phyloP scores from a whole-genome alignment of 2,797 vertebrate species.

The Periparus ater region DNA sequence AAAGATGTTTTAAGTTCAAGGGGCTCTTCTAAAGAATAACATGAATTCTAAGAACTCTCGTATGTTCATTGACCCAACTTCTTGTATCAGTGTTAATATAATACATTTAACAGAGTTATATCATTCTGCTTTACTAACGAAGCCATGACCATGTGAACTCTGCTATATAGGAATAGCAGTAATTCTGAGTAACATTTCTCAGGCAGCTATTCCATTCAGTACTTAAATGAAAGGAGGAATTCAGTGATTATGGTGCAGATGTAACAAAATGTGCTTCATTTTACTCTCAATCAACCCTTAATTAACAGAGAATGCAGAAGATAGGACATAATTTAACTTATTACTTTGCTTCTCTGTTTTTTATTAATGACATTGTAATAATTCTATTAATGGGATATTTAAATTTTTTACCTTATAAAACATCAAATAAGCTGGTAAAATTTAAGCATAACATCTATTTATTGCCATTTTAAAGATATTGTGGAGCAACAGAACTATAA shows the following conservation, averaged over 20 bases:
- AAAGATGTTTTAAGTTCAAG: neutral
- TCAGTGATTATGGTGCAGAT: neutral
- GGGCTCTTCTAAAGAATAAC: neutral
- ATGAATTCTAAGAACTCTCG: neutral
- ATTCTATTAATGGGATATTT: neutral
- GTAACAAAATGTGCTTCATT: conserved; percentile 20
- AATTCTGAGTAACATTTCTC: neutral
- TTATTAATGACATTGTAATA: neutral
- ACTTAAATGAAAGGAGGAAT: conserved; percentile 41
- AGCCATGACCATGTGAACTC: neutral
- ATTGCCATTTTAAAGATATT: neutral
- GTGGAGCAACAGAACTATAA: neutral
- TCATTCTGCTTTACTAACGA: neutral
- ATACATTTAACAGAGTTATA: neutral
- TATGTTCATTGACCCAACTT: neutral
- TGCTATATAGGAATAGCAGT: neutral
- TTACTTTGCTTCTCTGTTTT: conserved; percentile 21
- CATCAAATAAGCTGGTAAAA: conserved; percentile 3
- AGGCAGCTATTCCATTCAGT: neutral
- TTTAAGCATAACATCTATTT: neutral
- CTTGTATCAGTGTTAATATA: neutral
- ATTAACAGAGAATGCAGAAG: conserved; percentile 1
- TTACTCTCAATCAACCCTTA: neutral
- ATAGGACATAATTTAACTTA: neutral
- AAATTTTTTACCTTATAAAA: neutral